A percentile compares a stretch with the other conserved stretches of the same genome.
Conservation (phyloP, 2,797 vertebrate species). For the Hydrolagus colliei region DNA sequence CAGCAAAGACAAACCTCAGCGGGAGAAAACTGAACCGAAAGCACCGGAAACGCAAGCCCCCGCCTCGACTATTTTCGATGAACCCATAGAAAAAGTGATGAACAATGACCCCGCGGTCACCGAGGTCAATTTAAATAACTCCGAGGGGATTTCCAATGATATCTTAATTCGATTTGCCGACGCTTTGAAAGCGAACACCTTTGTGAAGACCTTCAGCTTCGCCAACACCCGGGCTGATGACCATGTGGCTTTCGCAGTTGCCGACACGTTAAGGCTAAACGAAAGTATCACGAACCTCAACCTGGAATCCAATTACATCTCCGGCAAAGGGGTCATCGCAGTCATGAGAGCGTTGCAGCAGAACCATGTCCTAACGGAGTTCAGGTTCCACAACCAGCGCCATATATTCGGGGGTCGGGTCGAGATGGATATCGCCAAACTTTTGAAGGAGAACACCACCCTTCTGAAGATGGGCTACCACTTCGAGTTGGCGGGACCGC, state of each 20-base stretch:
- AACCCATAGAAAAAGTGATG: constrained; percentile 76
- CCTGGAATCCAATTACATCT: constrained; percentile 93
- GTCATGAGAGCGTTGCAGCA: constrained; percentile 81
- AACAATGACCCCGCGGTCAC: constrained; percentile 69
- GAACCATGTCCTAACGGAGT: constrained; percentile 81
- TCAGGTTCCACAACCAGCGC: constrained; percentile 95
- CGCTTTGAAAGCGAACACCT: constrained; percentile 76
- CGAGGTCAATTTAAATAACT: constrained; percentile 93
- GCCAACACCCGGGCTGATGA: constrained; percentile 91
- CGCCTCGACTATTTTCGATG: constrained; percentile 81
- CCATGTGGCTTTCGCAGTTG: constrained; percentile 86
- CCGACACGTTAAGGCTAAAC: constrained; percentile 78
- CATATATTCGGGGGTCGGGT: constrained; percentile 95
- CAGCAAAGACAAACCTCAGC: constrained; percentile 30
- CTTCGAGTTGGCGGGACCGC: constrained; percentile 88
- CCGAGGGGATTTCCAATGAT: constrained; percentile 84
- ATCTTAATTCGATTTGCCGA: constrained; percentile 84
- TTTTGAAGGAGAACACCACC: constrained; percentile 87
- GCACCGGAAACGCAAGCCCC: constrained; percentile 63
- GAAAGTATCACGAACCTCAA: constrained; percentile 83
- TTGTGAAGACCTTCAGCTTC: constrained; percentile 76
- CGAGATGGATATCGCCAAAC: constrained; percentile 93
- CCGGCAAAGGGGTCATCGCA: constrained; percentile 84
- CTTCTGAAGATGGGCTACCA: constrained; percentile 92
- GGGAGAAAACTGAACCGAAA: constrained; percentile 38